These are phyloP conservation scores for Megalops cyprinoides DNA, from an alignment of 2,797 vertebrate species.

Conservation along the genomic window DNA sequence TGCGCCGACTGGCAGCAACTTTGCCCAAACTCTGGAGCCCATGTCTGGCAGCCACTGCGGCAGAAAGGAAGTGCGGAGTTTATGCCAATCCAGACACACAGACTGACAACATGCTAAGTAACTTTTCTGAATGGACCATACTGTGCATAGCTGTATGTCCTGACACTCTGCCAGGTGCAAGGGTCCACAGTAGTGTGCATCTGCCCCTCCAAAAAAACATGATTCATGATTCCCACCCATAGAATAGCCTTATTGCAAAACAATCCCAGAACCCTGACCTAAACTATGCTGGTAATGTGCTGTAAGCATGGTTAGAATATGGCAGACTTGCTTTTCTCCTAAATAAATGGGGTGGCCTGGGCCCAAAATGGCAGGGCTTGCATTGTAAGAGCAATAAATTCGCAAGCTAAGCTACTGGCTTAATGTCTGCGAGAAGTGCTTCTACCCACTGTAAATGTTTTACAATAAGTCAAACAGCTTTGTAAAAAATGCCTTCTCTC, in stretches of 20 bases:
- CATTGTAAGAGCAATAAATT: no score
- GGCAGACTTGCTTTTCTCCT: no score
- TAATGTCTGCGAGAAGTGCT: no score
- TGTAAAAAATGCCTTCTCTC: no score
- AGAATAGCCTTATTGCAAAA: neutral
- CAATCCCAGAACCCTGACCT: neutral
- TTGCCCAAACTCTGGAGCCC: slow-evolving; percentile 99
- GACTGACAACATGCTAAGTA: neutral
- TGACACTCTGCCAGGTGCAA: neutral
- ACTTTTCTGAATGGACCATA: neutral
- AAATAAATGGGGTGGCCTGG: neutral
- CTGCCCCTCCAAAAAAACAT: neutral
- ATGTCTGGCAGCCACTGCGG: slow-evolving; percentile 94
- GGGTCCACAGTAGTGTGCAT: neutral
- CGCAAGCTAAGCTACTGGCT: no score
- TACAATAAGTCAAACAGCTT: no score
- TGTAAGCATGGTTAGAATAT: no score
- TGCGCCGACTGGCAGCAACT: slow-evolving; percentile 94
- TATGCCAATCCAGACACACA: neutral
- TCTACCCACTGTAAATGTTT: no score
- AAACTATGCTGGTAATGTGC: neutral
- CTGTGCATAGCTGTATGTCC: neutral
- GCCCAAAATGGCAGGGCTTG: neutral
- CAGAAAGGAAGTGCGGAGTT: neutral
- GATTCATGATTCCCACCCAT: neutral